Evolutionary conservation across 1,140 invertebrate genomes (phyloP), one percentile per base, ranked within the genome.

Genomic region (Chrysomallon squamiferum): DNA sequence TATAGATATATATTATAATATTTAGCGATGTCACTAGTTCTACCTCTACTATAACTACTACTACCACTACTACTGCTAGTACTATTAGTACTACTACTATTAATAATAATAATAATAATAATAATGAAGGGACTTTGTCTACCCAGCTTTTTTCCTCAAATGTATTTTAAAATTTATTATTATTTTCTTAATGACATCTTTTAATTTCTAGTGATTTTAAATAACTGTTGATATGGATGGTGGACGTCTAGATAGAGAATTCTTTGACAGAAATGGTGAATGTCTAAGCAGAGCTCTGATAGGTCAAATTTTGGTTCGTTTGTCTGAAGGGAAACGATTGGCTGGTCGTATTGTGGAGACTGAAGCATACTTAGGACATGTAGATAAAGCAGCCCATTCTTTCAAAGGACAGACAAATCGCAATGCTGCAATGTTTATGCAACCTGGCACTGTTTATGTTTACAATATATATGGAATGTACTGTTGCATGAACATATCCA

Each of bases 391-490:
- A 54, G 92, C 91, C 2, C 89, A 92, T 73, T 90, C 92, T 0
- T 92, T 87, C 76, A 85, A 88, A 62, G 89, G 90, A 18, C 90
- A 88, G 84, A 93, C 93, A 18, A 83, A 87, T 13, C 83, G 89
- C 74, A 93, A 90, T 81, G 86, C 89, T 76, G 90, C 93, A 3
- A 93, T 94, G 91, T 95, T 90, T 77, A 93, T 93, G 91, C 61
- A 82, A 73, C 89, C 92, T 29, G 93, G 93, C n/a, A 94, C 93
- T 35, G 87, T 89, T 38, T 94, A 92, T 85, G 91, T 94, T 4
- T 94, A 93, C 74, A 86, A 90, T 59, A 93, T 92, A 15, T 94
- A 94, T 84, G 92, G 93, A 72, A 92, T 93, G 89, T 93, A 94
- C 77, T 88, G 90, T 77, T 93, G 92, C 75, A 90, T 94, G 72